Evolutionary conservation across 2,113 vertebrate genomes (phyloP).

Genomic region (Agelaius phoeniceus): DNA sequence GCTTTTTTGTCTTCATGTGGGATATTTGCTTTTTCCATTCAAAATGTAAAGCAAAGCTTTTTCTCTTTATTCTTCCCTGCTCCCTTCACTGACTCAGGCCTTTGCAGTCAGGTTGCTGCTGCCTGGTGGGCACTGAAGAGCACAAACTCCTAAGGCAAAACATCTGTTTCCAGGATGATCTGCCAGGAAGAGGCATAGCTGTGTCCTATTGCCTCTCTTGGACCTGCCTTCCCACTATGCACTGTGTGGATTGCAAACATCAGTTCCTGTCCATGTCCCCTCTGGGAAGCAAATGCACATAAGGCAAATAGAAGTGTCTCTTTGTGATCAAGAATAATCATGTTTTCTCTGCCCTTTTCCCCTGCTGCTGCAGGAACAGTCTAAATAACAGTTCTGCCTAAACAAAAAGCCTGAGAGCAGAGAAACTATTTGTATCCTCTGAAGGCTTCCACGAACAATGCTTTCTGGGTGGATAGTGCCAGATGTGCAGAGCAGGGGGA

Average conservation of each 20-base stretch:
- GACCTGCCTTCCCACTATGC: background rate
- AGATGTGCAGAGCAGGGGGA: fast-evolving
- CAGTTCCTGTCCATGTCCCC: background rate
- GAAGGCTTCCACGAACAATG: background rate
- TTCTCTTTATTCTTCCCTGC: background rate
- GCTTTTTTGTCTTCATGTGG: background rate
- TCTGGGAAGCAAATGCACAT: background rate
- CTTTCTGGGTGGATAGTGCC: background rate
- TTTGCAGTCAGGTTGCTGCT: constrained; percentile 16
- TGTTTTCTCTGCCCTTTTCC: background rate
- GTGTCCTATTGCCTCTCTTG: background rate
- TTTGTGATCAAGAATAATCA: background rate
- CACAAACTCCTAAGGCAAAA: constrained; percentile 5
- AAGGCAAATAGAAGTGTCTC: background rate
- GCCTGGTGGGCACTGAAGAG: background rate
- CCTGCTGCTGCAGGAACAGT: background rate
- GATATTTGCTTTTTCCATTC: background rate
- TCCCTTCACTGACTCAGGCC: background rate
- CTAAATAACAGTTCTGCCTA: background rate
- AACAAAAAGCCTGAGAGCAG: background rate
- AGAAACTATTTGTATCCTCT: background rate
- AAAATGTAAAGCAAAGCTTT: background rate
- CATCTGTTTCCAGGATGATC: constrained; percentile 19
- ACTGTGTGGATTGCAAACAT: background rate
- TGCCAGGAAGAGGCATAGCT: constrained; percentile 1